Conservation (phyloP, 1,140 invertebrate species). For the Ceratosolen fusciceps region DNA sequence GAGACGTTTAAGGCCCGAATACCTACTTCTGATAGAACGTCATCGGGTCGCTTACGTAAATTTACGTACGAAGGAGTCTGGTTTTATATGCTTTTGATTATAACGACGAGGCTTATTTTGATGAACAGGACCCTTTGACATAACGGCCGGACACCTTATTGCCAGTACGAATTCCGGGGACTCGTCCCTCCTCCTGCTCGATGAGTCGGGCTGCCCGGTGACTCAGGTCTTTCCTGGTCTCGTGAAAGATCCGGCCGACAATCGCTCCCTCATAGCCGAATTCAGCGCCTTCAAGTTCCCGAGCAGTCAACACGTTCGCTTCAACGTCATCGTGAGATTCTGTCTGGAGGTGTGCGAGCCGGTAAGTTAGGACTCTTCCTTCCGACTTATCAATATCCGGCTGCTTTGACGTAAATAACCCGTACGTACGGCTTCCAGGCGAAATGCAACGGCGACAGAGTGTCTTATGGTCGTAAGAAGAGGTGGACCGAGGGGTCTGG, state of each 20-base stretch:
- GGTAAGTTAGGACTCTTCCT: constrained; percentile 72
- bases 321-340: constrained; percentile 79
- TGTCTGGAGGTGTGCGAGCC: constrained; percentile 75
- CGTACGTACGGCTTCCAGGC: too few relatives aligned
- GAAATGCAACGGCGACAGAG: constrained; percentile 57
- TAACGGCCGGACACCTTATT: constrained; percentile 72
- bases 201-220: constrained; percentile 73
- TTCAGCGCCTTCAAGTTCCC: constrained; percentile 83
- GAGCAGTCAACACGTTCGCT: constrained; percentile 77
- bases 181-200: constrained; percentile 69
- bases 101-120: constrained; percentile 60
- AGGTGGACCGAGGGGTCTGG: constrained; percentile 46
- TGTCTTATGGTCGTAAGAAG: constrained; percentile 62
- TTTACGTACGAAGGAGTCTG: too few relatives aligned
- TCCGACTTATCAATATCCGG: too few relatives aligned
- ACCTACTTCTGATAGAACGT: too few relatives aligned
- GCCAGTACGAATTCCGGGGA: constrained; percentile 72
- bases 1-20: too few relatives aligned
- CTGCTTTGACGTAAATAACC: too few relatives aligned
- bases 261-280: constrained; percentile 70
- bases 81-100: too few relatives aligned
- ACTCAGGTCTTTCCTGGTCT: constrained; percentile 73
- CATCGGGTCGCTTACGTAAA: too few relatives aligned
- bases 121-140: constrained; percentile 71
- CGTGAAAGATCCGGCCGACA: constrained; percentile 61